phyloP scores from a whole-genome alignment of 2,888 invertebrate genomes.

The Lamproptera curius region DNA sequence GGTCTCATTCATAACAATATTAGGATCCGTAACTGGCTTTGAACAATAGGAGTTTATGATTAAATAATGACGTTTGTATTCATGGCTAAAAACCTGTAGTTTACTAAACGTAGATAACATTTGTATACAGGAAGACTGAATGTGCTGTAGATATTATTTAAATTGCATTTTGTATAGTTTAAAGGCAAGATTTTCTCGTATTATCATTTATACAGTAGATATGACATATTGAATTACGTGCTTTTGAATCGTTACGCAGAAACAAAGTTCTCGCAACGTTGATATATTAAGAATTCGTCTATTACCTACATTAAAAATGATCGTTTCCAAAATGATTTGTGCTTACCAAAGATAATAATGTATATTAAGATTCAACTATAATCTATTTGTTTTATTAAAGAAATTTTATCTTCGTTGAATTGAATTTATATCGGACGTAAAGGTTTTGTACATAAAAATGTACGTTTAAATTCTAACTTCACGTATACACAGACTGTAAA shows the following conservation, averaged over 20 bases:
- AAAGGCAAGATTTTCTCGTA: slow-evolving; percentile 3
- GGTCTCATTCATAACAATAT: too few species aligned
- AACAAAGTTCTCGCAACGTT: neutral
- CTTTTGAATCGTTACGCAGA: slow-evolving; percentile 18
- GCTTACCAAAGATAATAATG: slow-evolving; percentile 1
- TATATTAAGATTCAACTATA: slow-evolving; percentile 1
- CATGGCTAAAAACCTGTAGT: slow-evolving; percentile 24
- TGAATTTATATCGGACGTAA: slow-evolving; percentile 29
- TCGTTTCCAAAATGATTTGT: slow-evolving; percentile 13
- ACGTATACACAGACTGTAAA: slow-evolving; percentile 47
- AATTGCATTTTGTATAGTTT: slow-evolving; percentile 18
- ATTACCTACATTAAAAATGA: neutral
- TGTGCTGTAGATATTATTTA: slow-evolving; percentile 23
- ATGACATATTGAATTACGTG: neutral
- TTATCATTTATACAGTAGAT: neutral
- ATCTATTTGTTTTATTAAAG: slow-evolving; percentile 19
- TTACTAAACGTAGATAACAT: slow-evolving; percentile 26
- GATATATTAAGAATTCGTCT: neutral
- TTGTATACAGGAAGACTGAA: slow-evolving; percentile 43
- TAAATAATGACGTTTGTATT: too few species aligned
- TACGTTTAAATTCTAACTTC: slow-evolving; percentile 32
- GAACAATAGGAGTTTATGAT: too few species aligned
- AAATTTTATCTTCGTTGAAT: slow-evolving; percentile 13
- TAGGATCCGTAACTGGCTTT: too few species aligned
- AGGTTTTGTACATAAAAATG: slow-evolving; percentile 29